Evolutionary conservation across 2,113 vertebrate species (phyloP), one percentile per base, ranked within the genome.

Genomic region (Ptychochromis oligacanthus): DNA sequence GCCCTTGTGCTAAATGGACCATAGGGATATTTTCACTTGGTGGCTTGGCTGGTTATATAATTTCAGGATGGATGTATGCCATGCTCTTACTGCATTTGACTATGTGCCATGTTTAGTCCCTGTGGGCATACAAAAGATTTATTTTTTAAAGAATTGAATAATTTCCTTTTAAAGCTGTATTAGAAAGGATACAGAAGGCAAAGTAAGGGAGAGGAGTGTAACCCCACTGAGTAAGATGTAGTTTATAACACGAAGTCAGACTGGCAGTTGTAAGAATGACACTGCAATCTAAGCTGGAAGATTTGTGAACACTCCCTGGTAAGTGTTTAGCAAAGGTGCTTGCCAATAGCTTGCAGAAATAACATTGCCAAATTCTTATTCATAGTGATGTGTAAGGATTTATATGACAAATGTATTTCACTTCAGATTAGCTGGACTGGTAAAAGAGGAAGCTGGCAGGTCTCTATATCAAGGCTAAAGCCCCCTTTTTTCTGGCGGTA

Each of bases 341-440:
- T 82, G 82, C 85, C 82, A 88, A 88, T 85, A 91, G 67, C 46
- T 34, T 72, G 67, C 26, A 72, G 67, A 54, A 72, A 72, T 54
- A 72, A 91, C 80, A 83, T 67, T 82, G 88, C 77, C 91, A 89
- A 93, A 82, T 74, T 90, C 82, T 81, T 89, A 90, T 93, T 92
- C 88, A 83, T 80, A 72, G 81, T 64, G 84, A 84, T 80, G 43
- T 64, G 77, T 56, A 62, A 60, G 77, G 74, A 85, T 91, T 90
- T 89, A 91, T 90, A 80, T 84, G 61, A 81, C 72, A 88, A 76
- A 84, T 86, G 87, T 89, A 85, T 91, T 93, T 91, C 85, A 91
- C 75, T 77, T 90, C 54, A 88, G 83, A 88, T 92, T 80, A 91
- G 87, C 80, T 84, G 88, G 79, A 86, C 75, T 74, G 76, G 75